Percentiles rank a stretch among this genome's conserved stretches.
Conservation (phyloP, 2,113 vertebrate genomes). For the Dicentrarchus labrax region DNA sequence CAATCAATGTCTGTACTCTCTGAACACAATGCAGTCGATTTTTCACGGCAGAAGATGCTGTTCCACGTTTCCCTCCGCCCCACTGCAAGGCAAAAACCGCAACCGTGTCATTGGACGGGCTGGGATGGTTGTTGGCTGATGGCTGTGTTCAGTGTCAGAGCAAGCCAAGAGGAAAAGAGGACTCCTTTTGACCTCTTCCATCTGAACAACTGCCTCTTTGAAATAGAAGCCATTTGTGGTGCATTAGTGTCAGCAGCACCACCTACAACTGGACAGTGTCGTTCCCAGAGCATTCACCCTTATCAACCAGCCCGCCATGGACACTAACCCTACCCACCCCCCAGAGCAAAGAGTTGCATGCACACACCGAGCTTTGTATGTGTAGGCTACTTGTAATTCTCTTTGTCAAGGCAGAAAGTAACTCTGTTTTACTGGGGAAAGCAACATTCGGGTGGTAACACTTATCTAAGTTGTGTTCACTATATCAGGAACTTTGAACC, state of each 20-base stretch:
- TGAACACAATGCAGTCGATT: slow-evolving; percentile 1
- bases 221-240: slow-evolving; percentile 28
- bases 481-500: too few relatives aligned
- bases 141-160: slow-evolving; percentile 26
- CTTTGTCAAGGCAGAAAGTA: not conserved
- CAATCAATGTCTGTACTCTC: slow-evolving; percentile 23
- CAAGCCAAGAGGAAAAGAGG: slow-evolving; percentile 10
- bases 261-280: slow-evolving; percentile 2
- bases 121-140: slow-evolving; percentile 19
- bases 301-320: not conserved
- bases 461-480: too few relatives aligned
- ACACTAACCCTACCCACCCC: not conserved
- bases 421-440: not conserved
- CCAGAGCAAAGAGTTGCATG: not conserved
- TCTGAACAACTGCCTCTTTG: slow-evolving; percentile 26
- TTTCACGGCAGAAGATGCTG: slow-evolving; percentile 17
- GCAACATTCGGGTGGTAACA: not conserved
- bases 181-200: slow-evolving; percentile 34
- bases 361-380: not conserved
- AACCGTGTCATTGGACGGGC: slow-evolving; percentile 19
- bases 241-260: slow-evolving; percentile 43
- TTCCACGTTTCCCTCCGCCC: not conserved
- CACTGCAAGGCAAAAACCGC: not conserved
- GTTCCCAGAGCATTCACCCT: slow-evolving; percentile 14
- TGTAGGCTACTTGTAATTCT: not conserved